These are phyloP conservation scores for Pomacea canaliculata DNA, from an alignment of 2,888 invertebrate genomes.

Conservation along the genomic window DNA sequence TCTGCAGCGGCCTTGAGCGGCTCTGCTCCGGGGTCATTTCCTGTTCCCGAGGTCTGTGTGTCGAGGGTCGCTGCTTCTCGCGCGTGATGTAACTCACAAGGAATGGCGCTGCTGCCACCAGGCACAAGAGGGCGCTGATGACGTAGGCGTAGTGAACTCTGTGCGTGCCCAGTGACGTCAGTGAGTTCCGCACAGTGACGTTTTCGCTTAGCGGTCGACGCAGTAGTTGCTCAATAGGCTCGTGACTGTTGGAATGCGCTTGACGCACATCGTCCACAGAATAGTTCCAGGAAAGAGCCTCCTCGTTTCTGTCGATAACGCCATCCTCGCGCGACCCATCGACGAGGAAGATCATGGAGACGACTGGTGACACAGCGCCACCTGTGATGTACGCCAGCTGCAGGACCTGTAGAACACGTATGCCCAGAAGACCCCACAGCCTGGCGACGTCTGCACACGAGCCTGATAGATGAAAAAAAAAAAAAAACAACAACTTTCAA, in stretches of 20 bases:
- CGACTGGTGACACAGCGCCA: constrained; percentile 10
- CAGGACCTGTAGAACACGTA: constrained; percentile 9
- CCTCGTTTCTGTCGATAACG: background rate
- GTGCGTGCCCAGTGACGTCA: constrained; percentile 78
- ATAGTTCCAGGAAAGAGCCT: background rate
- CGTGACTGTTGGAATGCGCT: constrained; percentile 72
- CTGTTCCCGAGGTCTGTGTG: background rate
- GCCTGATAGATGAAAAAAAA: background rate
- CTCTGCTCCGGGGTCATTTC: background rate
- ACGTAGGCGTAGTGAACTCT: constrained; percentile 71
- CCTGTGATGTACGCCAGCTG: constrained; percentile 6
- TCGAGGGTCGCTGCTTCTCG: background rate
- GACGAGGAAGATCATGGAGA: constrained; percentile 9
- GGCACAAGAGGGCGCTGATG: background rate
- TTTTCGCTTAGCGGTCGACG: constrained; percentile 65
- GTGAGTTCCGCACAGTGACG: constrained; percentile 78
- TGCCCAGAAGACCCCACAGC: constrained; percentile 3
- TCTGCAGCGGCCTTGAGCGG: background rate
- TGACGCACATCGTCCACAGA: constrained; percentile 62
- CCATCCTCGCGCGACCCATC: no score
- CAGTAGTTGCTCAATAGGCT: no score
- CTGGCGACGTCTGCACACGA: constrained; percentile 8
- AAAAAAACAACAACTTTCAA: no score
- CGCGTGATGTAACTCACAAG: background rate
- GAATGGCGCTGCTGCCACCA: background rate